phyloP scores from a whole-genome alignment of 2,113 vertebrate species.

The Archilochus colubris region DNA sequence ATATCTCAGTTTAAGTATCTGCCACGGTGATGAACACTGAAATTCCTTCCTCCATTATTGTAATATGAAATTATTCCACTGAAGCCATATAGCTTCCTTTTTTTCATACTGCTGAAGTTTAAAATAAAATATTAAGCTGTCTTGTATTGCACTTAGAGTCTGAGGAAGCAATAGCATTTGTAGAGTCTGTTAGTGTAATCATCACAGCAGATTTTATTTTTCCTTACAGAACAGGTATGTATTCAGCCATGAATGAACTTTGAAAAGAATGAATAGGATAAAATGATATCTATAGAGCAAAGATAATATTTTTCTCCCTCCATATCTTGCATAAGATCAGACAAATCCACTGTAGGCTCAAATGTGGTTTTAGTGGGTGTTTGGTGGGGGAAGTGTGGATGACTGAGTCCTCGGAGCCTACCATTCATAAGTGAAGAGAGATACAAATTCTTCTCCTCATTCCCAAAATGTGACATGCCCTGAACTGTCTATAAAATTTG shows the following conservation, averaged over 20 bases:
- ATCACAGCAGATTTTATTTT: not conserved
- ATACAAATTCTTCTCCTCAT: not conserved
- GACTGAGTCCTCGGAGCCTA: not conserved
- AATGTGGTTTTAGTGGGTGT: not conserved
- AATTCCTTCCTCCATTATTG: not conserved
- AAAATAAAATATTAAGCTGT: not conserved
- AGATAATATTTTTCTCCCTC: not conserved
- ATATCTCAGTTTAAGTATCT: not conserved
- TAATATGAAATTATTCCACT: not conserved
- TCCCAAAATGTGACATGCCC: not conserved
- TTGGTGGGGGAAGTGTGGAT: not conserved
- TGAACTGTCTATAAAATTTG: not conserved
- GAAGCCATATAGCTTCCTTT: not conserved
- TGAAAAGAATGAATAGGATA: not conserved
- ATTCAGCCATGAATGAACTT: not conserved
- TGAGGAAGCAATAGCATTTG: not conserved
- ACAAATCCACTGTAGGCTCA: not conserved
- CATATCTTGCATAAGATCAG: not conserved
- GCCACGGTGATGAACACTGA: not conserved
- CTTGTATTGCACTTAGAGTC: not conserved
- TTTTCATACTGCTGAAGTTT: not conserved
- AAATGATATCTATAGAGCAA: not conserved
- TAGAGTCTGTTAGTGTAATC: not conserved
- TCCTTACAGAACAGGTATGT: not conserved
- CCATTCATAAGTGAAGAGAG: not conserved